Evolutionary conservation across 2,888 invertebrate species (phyloP), one percentile per base, ranked within the genome.

Genomic region (Prosopocoilus inquinatus): DNA sequence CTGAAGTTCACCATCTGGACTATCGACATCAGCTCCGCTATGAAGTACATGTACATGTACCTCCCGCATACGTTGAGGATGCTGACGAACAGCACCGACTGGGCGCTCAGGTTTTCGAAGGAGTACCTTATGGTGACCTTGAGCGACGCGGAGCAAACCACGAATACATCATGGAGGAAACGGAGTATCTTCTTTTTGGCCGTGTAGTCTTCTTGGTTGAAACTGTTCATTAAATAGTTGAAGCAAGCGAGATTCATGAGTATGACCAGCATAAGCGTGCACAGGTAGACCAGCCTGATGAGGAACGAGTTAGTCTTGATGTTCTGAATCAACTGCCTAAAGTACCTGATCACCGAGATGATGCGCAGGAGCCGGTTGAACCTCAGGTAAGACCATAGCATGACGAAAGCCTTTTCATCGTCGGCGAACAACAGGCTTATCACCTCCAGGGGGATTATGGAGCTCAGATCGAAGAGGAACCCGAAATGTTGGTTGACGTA

Each of bases 241-340:
- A 20, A 8, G n/a, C 44, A 13, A 39, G 35, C 53, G 45, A 53
- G 1, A 50, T 33, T 8, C 49, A 3, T 20, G 20, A 28, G 20
- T 1, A 28, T 28, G 20, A 28, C 5, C 5, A 28, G 55, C 32
- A 28, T 28, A 4, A 28, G 20, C 20, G 7, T 28, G 20, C 20
- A 28, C 20, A 28, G 20, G 44, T 50, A 56, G 7, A 55, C 12
- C 0, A 57, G 57, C 9, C 61, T 47, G 50, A 61, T 61, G 0
- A 53, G 34, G n/a, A 55, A 52, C 3, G 62, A 59, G 46, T 64
- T 66, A 11, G 64, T 60, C 49, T 65, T 61, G 8, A 66, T 49
- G 39, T 65, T 62, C 33, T 58, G 53, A 32, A 51, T 59, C 32
- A 33, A 52, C 2, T 28, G 41, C 4, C 51, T 52, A 11, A 66